Evolutionary conservation across 2,797 vertebrate genomes (phyloP).

Genomic region (Helostoma temminkii): DNA sequence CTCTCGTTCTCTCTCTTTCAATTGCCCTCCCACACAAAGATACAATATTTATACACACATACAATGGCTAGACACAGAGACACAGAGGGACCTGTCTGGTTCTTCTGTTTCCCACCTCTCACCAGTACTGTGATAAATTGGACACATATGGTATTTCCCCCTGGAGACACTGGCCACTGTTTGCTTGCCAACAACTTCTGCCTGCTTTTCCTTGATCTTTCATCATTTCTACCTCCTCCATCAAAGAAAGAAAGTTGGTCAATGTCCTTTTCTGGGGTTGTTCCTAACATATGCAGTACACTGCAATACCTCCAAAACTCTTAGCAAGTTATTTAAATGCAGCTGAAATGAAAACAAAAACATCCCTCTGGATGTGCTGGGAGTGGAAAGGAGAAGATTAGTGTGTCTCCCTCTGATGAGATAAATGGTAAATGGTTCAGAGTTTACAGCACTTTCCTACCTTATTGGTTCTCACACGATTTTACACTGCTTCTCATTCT

Average conservation of each 20-base stretch:
- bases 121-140: slow-evolving; percentile 70
- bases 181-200: slow-evolving; percentile 55
- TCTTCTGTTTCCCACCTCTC: slow-evolving; percentile 58
- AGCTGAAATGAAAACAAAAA: not conserved
- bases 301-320: not conserved
- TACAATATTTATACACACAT: slow-evolving; percentile 18
- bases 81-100: slow-evolving; percentile 22
- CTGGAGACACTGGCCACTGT: slow-evolving; percentile 42
- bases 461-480: no score
- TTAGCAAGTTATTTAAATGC: slow-evolving; percentile 2
- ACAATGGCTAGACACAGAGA: slow-evolving; percentile 20
- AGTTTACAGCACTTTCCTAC: no score
- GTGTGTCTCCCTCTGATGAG: slow-evolving; percentile 13
- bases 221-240: slow-evolving; percentile 23
- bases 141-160: slow-evolving; percentile 66
- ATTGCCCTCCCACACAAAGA: slow-evolving; percentile 1
- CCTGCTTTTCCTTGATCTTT: slow-evolving; percentile 51
- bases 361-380: not conserved
- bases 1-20: not conserved
- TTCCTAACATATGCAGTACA: not conserved
- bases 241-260: slow-evolving; percentile 4
- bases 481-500: no score
- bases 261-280: slow-evolving; percentile 13
- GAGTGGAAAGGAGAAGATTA: slow-evolving; percentile 22
- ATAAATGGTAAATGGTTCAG: slow-evolving; percentile 7